Evolutionary conservation across 2,888 invertebrate species (phyloP), one percentile per base, ranked within the genome.

Genomic region (Holacanthella duospinosa): DNA sequence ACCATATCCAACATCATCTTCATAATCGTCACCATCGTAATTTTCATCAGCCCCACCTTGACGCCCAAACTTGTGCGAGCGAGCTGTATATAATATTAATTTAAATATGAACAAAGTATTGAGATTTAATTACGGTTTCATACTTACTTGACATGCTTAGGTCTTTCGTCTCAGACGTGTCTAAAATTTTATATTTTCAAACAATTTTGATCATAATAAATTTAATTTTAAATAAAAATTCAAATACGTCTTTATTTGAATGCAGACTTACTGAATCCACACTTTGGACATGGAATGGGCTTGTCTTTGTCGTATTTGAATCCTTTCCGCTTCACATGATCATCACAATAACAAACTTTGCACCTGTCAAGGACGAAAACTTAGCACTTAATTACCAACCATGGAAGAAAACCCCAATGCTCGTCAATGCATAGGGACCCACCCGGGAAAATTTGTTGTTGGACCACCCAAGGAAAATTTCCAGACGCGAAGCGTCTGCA

Each of bases 261-360:
- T 12, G 16, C 16, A 36, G 9, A 36, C 48, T 48, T 21, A 48
- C 48, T 48, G 21, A 48, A 48, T 48, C 48, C 84, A 81, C 95
- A 96, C 80, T 93, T 93, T 29, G 96, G 95, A 75, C 95, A 96
- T 19, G 95, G 94, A 75, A 90, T 84, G 4, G 85, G 79, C 75
- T 87, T 87, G 74, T 88, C 88, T 75, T 88, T 88, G 21, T 86
- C 86, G 76, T 90, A 90, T 75, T 91, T 92, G 75, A 91, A 88
- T 1, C 91, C 91, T 79, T 91, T 91, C 66, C 95, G 85, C 62
- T 87, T 84, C 65, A 95, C 93, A 79, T 96, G 95, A 79, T 95
- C 95, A 74, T 94, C 94, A 78, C 95, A 96, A 79, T 89, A 96
- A 78, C 94, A 95, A 2, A 87, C 88, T 80, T 96, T 96, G 80